Evolutionary conservation across 1,140 invertebrate genomes (phyloP), one percentile per base, ranked within the genome.

Genomic region (Camponotus floridanus): DNA sequence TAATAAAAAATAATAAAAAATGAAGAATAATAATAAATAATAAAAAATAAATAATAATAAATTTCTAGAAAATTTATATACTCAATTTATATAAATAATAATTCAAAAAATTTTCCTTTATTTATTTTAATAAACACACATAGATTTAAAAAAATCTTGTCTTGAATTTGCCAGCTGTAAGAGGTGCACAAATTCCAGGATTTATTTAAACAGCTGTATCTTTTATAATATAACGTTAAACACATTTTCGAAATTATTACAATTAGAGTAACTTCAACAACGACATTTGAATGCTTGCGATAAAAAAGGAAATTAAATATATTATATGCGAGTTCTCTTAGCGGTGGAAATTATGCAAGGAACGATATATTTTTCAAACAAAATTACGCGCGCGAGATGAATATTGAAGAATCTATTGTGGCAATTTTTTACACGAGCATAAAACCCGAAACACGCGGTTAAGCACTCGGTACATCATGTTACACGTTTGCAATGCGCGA

Each of bases 381-480:
- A 15, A 51, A 55, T 80, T 26, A 3, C n/a, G 42, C 31, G 39
- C 48, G 18, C 42, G 65, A 21, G 13, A 13, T 67, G 33, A 64
- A 70, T 80, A 55, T 21, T 13, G 15, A 67, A 80, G 68, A 55
- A 26, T 68, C 9, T 21, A 15, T 55, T 68, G 39, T 48, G 33
- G 61, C 33, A 61, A 15, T 78, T 67, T 78, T 26, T 26, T 26
- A 26, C 26, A 65, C 33, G 55, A 9, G 18, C 45, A 4, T 26
- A 26, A 26, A 26, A 31, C 3, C 15, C 36, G 64, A 71, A 79
- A 18, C 36, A 51, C 48, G 13, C 9, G 1, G 11, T 80, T 80
- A 80, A 71, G 78, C 78, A 42, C 68, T 80, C 71, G 42, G 57
- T 80, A 80, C 65, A 71, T 71, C 65, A 13, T 13, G 45, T 48